Evolutionary conservation across 2,797 vertebrate species (phyloP).

Genomic region (Enteromius trimaculatus): DNA sequence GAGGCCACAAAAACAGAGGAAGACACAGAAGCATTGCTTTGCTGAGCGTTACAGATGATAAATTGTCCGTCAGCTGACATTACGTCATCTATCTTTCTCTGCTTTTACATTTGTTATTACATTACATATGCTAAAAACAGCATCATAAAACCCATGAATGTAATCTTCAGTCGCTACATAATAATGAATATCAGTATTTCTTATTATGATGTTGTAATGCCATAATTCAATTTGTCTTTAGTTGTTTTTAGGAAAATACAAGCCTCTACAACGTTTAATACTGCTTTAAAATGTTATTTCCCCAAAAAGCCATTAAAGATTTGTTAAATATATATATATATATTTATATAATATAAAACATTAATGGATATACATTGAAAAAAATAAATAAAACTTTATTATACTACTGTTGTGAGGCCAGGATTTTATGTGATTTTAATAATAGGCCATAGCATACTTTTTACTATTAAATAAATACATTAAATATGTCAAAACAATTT

Average conservation of each 20-base stretch:
- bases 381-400: no score
- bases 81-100: neutral
- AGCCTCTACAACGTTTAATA: no score
- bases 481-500: neutral
- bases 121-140: no score
- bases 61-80: neutral
- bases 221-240: no score
- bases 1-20: slow-evolving; percentile 30
- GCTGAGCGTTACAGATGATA: neutral
- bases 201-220: neutral
- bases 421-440: no score
- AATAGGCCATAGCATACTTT: neutral
- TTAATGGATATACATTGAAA: no score
- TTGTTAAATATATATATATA: no score
- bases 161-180: neutral
- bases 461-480: neutral
- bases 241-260: neutral
- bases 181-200: neutral
- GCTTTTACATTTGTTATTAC: no score
- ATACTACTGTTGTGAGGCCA: neutral
- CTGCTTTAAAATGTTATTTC: no score
- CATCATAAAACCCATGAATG: no score
- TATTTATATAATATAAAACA: no score
- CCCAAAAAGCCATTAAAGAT: no score
- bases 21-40: neutral